phyloP scores from a whole-genome alignment of 2,888 invertebrate species.

The Oscheius onirici region DNA sequence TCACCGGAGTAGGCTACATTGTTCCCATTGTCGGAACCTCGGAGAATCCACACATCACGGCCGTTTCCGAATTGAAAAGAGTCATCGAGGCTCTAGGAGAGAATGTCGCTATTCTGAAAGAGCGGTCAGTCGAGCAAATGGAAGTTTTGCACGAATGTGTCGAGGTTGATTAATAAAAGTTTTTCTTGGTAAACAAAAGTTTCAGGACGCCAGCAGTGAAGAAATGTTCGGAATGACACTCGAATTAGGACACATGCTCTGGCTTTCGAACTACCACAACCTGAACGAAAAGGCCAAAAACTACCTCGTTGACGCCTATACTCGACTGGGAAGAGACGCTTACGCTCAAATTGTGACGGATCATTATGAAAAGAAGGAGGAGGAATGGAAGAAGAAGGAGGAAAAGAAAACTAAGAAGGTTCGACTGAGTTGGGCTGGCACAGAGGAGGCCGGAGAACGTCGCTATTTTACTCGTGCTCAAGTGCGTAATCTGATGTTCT shows the following conservation, averaged over 20 bases:
- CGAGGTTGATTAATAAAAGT: constrained; percentile 29
- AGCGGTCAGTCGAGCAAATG: constrained; percentile 35
- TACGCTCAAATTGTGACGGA: constrained; percentile 22
- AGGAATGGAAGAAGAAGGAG: not conserved
- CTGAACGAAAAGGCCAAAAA: constrained; percentile 38
- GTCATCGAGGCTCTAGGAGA: constrained; percentile 4
- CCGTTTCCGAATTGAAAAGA: constrained; percentile 1
- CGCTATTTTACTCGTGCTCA: too few relatives aligned
- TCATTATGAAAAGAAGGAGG: not conserved
- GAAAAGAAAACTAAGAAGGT: not conserved
- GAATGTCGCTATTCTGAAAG: constrained; percentile 72
- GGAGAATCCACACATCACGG: not conserved
- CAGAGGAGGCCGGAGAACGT: not conserved
- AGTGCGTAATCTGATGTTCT: too few relatives aligned
- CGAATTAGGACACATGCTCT: constrained; percentile 87
- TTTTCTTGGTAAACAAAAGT: not conserved
- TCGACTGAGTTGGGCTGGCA: not conserved
- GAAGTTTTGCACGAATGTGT: constrained; percentile 37
- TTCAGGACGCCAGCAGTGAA: constrained; percentile 91
- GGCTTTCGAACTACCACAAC: constrained; percentile 73
- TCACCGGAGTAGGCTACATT: constrained; percentile 85
- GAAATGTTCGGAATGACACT: constrained; percentile 90
- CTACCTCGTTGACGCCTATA: constrained; percentile 38
- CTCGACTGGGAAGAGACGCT: constrained; percentile 35
- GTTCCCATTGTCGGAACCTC: constrained; percentile 77